Conservation (phyloP, 2,113 vertebrate genomes). For the Melanerpes aurifrons region DNA sequence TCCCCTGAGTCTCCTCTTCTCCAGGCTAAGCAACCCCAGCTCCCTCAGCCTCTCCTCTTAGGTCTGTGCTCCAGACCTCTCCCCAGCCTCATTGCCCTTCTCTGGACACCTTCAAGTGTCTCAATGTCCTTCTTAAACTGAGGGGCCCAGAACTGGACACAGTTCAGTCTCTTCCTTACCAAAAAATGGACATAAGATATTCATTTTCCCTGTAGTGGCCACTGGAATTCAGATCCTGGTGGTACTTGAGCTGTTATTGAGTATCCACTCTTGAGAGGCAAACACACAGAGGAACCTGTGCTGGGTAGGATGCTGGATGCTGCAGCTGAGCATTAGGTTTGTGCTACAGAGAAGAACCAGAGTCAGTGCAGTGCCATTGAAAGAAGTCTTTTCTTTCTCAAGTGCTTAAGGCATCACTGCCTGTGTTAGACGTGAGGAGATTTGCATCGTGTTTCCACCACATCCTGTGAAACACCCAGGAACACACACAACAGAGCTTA, state of each 20-base stretch:
- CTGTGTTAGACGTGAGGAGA: not conserved
- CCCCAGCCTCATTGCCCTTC: too few species aligned
- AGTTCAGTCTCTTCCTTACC: not conserved
- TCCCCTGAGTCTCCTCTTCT: too few species aligned
- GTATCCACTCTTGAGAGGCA: not conserved
- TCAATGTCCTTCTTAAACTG: too few species aligned
- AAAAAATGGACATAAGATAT: not conserved
- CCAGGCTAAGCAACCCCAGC: too few species aligned
- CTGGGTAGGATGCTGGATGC: not conserved
- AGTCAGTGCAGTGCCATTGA: not conserved
- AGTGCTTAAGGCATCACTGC: accelerated
- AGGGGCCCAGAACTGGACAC: too few species aligned
- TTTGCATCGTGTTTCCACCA: accelerated
- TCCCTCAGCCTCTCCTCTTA: too few species aligned
- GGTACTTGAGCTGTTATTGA: accelerated
- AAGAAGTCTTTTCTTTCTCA: not conserved
- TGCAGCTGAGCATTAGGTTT: not conserved
- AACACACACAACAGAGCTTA: too few species aligned
- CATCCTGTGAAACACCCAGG: too few species aligned
- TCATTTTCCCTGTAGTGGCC: accelerated
- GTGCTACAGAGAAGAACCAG: not conserved
- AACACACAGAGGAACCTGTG: accelerated
- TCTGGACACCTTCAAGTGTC: too few species aligned
- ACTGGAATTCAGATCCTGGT: not conserved
- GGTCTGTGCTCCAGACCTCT: too few species aligned